A percentile compares a stretch with the other conserved stretches of the same genome.
Evolutionary conservation across 2,888 invertebrate species (phyloP).

Genomic region (Serrognathus titanus): DNA sequence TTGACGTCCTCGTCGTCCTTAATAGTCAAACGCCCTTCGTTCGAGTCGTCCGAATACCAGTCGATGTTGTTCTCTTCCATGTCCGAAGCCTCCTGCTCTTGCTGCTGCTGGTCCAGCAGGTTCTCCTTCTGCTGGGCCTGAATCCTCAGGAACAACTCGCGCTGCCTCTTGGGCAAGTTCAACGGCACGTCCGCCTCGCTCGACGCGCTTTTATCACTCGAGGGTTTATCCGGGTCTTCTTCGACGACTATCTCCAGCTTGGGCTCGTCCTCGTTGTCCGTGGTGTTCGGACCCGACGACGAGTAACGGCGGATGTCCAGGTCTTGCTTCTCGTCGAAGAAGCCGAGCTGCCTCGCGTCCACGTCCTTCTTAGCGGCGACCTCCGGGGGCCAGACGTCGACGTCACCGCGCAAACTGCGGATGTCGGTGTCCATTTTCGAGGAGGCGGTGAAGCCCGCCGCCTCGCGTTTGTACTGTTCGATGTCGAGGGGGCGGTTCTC

Average conservation of each 20-base stretch:
- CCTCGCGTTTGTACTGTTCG: conserved; percentile 31
- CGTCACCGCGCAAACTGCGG: conserved; percentile 12
- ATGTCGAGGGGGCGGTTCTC: conserved; percentile 8
- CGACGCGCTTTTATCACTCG: background rate
- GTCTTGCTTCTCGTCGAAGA: conserved; percentile 26
- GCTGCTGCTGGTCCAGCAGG: conserved; percentile 40
- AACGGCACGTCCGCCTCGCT: conserved; percentile 44
- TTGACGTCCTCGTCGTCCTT: conserved; percentile 45
- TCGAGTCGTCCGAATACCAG: conserved; percentile 82
- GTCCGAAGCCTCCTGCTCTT: conserved; percentile 23
- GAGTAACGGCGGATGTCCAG: conserved; percentile 30
- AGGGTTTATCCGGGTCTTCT: conserved; percentile 20
- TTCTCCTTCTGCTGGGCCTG: conserved; percentile 62
- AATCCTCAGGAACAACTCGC: conserved; percentile 64
- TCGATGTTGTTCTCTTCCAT: conserved; percentile 47
- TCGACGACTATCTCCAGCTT: conserved; percentile 26
- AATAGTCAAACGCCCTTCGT: conserved; percentile 54
- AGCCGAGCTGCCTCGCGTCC: conserved; percentile 47
- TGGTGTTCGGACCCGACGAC: conserved; percentile 10
- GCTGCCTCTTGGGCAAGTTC: conserved; percentile 62
- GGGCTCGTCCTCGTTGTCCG: conserved; percentile 27
- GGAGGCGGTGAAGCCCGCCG: conserved; percentile 23
- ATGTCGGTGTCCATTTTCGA: conserved; percentile 18
- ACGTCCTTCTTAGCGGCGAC: conserved; percentile 39
- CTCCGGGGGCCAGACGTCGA: conserved; percentile 14